These are phyloP conservation scores for Xestoiulus laeticollis DNA, from an alignment of 2,888 invertebrate species.

Conservation along the genomic window DNA sequence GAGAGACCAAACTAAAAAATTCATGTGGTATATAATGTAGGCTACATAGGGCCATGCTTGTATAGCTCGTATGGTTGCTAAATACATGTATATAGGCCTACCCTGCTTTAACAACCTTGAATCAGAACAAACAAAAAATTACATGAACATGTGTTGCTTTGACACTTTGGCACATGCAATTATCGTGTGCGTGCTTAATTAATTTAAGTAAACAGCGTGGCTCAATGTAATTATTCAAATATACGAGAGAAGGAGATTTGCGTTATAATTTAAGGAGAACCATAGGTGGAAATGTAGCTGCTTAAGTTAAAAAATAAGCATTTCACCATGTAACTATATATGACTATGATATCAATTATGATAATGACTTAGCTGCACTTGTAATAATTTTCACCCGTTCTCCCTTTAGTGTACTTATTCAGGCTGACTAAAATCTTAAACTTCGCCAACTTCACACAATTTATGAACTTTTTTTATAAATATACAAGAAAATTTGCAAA, in stretches of 20 bases:
- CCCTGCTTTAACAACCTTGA: not conserved
- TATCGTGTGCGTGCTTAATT: not conserved
- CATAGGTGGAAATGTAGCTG: no score
- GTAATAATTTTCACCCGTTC: no score
- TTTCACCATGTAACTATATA: no score
- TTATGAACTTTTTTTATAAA: no score
- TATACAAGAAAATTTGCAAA: not conserved
- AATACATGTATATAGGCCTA: not conserved
- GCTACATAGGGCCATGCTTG: not conserved
- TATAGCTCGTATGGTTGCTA: not conserved
- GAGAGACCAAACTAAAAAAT: conserved; percentile 3
- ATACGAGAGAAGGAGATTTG: not conserved
- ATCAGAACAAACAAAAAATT: not conserved
- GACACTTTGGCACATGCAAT: conserved; percentile 4
- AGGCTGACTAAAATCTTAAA: no score
- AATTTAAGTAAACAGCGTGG: not conserved
- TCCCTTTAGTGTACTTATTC: no score
- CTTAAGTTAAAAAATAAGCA: no score
- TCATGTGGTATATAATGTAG: no score
- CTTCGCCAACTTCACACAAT: no score
- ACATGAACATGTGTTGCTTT: conserved; percentile 5
- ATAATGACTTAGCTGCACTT: no score
- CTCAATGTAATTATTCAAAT: not conserved
- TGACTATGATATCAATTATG: no score
- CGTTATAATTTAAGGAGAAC: not conserved